Percentiles rank a stretch among this genome's conserved stretches.
These are phyloP conservation scores for Protosalanx chinensis DNA, from an alignment of 2,797 vertebrate species.

Conservation along the genomic window DNA sequence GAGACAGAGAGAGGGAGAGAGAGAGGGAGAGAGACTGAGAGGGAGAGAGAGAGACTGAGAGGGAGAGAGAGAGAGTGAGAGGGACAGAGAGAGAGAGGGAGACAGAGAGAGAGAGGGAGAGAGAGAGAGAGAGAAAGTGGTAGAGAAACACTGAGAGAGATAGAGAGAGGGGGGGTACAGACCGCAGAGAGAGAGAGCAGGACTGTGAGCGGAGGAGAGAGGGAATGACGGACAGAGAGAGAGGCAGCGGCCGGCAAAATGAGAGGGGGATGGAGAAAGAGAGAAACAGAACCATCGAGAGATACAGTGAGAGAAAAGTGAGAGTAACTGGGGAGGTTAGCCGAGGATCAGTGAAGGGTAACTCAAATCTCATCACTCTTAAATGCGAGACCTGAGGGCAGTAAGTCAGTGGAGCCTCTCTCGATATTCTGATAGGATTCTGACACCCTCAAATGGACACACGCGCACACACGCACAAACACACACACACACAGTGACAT, in stretches of 20 bases:
- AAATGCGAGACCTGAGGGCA: neutral
- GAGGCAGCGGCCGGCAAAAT: neutral
- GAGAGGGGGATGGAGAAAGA: neutral
- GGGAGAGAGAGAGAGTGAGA: neutral
- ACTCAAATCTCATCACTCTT: neutral
- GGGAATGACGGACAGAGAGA: neutral
- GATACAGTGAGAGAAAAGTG: constrained; percentile 6
- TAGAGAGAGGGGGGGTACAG: neutral
- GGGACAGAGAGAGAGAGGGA: too few species aligned
- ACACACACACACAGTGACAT: constrained; percentile 5
- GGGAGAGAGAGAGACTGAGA: neutral
- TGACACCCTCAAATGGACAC: constrained; percentile 22
- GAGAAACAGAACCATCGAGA: neutral
- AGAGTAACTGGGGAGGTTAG: neutral
- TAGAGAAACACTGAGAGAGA: neutral
- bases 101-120: too few species aligned
- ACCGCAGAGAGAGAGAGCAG: neutral
- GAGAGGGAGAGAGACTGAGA: neutral
- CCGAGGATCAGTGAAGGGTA: constrained; percentile 1
- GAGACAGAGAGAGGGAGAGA: neutral
- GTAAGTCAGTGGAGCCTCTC: neutral
- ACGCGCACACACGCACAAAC: neutral
- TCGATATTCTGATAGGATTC: neutral
- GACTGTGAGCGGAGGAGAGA: neutral
- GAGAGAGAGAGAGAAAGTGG: neutral